Base-by-base conservation (phyloP, 2,797 vertebrate species). In the Bovichtus diacanthus region DNA sequence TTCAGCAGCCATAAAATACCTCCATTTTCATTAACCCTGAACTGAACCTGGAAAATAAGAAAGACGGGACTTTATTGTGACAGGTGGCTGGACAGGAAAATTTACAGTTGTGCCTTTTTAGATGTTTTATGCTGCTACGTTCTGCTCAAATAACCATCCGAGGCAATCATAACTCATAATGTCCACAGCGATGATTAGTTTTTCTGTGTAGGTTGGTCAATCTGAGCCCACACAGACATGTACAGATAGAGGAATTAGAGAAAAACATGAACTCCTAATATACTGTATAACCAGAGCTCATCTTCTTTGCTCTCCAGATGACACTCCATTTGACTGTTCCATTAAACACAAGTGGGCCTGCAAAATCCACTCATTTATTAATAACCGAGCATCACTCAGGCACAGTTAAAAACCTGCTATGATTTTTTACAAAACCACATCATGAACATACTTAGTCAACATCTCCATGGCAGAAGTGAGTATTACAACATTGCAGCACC, bases 1-100 rank as follows among this genome's bases (percentile, higher is more conserved):
- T 70, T 78, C 55, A 70, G 62, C 18, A 15, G 79, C 81, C 74
- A 82, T 88, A 90, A 88, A 90, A 76, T 58, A 84, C 77, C 55
- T 81, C 84, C 58, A 83, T 89, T 91, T 87, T 89, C 83, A 89
- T 87, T 87, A 85, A 90, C 84, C 85, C 76, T 82, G 76, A 83
- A 82, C 74, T 89, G 87, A 90, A 90, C 87, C 74, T 82, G 76
- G 47, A 72, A 74, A 86, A 88, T 68, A 85, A 88, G 49, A 67
- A 65, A 81, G 69, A 69, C 47, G 61, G 61, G 73, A 55, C 58
- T 83, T 86, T 55, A 61, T 43, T 49, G 51, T 83, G 86, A 80
- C 74, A 76, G 74, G 70, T 67, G 70, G 65, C 74, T 60, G 69
- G 75, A 80, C 64, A 34, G 59, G 53, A 23, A 21, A 43, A 87